Conservation (phyloP, 2,113 vertebrate genomes). For the Uria lomvia region DNA sequence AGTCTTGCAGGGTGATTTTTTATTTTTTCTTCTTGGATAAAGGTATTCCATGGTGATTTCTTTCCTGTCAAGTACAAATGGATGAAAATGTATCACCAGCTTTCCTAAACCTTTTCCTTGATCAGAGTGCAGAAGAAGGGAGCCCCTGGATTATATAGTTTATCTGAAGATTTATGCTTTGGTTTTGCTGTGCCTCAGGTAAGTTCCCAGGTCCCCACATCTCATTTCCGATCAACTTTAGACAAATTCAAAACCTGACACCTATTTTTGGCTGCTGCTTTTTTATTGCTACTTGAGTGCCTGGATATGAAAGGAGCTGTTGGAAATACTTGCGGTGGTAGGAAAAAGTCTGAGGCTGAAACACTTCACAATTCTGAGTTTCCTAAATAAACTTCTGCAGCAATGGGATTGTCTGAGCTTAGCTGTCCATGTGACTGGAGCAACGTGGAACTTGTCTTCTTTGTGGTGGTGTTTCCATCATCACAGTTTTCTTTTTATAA, state of each 20-base stretch:
- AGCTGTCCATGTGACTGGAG: rapidly evolving
- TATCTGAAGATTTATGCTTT: neutral
- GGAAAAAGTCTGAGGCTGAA: neutral
- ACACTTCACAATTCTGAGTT: neutral
- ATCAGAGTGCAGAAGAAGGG: neutral
- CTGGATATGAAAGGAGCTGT: neutral
- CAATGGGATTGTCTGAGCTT: neutral
- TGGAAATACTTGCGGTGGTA: neutral
- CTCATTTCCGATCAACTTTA: neutral
- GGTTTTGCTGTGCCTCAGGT: neutral
- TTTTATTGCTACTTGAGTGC: neutral
- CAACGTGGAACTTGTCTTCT: neutral
- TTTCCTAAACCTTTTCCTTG: neutral
- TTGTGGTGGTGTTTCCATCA: neutral
- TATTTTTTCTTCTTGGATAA: neutral
- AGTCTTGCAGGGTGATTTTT: neutral
- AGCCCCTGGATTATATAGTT: neutral
- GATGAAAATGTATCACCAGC: neutral
- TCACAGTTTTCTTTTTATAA: neutral
- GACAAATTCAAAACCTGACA: neutral
- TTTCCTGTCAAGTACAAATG: neutral
- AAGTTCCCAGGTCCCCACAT: neutral
- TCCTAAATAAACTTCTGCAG: neutral
- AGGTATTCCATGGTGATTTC: neutral
- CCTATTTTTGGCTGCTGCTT: neutral